Evolutionary conservation across 2,797 vertebrate genomes (phyloP), one percentile per base, ranked within the genome.

Genomic region (Peromyscus melanophrys): DNA sequence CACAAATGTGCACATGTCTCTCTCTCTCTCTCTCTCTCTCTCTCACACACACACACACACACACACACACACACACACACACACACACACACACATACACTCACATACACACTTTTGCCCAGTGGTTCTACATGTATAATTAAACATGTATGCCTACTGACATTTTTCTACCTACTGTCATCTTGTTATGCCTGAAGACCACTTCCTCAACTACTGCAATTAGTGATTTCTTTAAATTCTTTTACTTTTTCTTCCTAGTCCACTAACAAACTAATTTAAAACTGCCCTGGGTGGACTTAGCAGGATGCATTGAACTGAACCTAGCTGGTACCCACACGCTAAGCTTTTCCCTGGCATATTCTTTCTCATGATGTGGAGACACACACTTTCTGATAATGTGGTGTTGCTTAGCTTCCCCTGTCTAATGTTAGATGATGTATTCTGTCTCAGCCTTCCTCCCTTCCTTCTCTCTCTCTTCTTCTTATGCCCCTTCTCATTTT

Each of bases 101-200:
- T 25, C 10, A 80, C 49, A 23, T 34, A 75, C 40, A 23, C 31
- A 31, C 59, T n/a, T 95, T 86, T 59, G 55, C 11, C 4, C 40
- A 2, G 65, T 95, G 78, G 40, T 61, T 93, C 34, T 75, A 59
- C 6, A 95, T 85, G 84, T 84, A 83, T 71, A 90, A 43, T 37
- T 75, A 57, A 59, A 25, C 11, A 7, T 88, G 80, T 49, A 57
- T 63, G 84, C 1, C 27, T 8, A 4, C 9, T 29, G 80, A 17
- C 25, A 21, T n/a, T 55, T 71, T 83, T 90, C 43, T 71, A 3
- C 8, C n/a, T 71, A 40, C 27, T 7, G 23, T 88, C 29, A 78
- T 23, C 19, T 69, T 94, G 46, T 77, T 49, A 23, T 84, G 0
- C 5, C 34, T 57, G 75, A 92, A 73, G 46, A 67, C 65, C 12